These are phyloP conservation scores for Holacanthus passer DNA, from an alignment of 2,113 vertebrate species.

Conservation along the genomic window DNA sequence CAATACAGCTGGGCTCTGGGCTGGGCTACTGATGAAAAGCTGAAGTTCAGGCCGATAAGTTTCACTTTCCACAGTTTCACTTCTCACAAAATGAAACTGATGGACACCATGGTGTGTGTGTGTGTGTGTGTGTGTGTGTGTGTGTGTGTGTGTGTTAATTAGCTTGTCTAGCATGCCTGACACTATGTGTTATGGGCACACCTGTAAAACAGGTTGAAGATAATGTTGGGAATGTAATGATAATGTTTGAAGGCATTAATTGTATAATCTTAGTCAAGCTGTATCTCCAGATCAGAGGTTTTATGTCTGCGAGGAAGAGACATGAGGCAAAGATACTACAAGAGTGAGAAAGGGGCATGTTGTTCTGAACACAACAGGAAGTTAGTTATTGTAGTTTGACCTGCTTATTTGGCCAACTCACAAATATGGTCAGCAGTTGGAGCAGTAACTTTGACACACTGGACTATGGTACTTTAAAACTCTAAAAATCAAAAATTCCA, in stretches of 20 bases:
- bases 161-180: background rate
- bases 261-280: background rate
- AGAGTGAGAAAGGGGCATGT: no score
- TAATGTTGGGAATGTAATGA: no score
- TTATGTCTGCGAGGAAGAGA: background rate
- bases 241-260: background rate
- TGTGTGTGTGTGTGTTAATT: slow-evolving; percentile 12
- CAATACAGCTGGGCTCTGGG: background rate
- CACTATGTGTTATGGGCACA: no score
- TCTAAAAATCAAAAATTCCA: no score
- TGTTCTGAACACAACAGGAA: background rate
- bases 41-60: slow-evolving; percentile 6
- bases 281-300: background rate
- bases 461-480: no score
- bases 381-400: background rate
- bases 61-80: slow-evolving; percentile 49
- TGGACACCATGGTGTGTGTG: background rate
- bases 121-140: no score
- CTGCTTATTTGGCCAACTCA: no score
- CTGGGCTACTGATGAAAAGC: background rate
- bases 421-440: background rate
- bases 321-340: background rate
- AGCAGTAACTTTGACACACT: background rate
- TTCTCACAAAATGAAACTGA: slow-evolving; percentile 56
- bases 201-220: background rate